Conservation (phyloP, 2,888 invertebrate species). For the Pammene fasciana region DNA sequence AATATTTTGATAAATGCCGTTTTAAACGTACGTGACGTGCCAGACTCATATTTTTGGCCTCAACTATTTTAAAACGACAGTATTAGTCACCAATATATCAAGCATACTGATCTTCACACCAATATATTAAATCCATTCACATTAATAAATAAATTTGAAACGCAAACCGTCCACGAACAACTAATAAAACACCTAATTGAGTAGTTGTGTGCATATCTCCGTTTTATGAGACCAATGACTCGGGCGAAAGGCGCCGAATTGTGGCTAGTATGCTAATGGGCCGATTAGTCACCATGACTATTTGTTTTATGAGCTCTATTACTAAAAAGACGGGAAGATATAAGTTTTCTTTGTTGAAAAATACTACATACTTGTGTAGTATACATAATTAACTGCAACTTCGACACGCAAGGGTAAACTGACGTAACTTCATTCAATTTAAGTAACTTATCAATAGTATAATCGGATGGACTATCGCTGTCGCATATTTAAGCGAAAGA, state of each 20-base stretch:
- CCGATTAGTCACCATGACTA: constrained; percentile 52
- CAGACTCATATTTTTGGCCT: no score
- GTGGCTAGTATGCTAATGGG: constrained; percentile 64
- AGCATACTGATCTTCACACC: constrained; percentile 6
- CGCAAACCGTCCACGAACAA: constrained; percentile 18
- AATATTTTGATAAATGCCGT: no score
- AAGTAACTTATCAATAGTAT: no score
- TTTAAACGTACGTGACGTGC: no score
- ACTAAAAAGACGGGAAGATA: neutral
- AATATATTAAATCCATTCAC: constrained; percentile 11
- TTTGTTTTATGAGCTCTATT: constrained; percentile 43
- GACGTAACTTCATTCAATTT: no score
- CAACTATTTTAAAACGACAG: neutral
- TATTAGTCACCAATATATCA: neutral
- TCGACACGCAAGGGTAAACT: no score
- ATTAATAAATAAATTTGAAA: constrained; percentile 12
- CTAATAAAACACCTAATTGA: constrained; percentile 51
- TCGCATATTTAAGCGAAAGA: no score
- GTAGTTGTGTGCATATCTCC: constrained; percentile 57
- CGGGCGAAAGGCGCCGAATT: constrained; percentile 61
- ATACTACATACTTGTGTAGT: no score
- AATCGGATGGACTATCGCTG: no score
- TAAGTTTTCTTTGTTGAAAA: no score
- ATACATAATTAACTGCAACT: no score
- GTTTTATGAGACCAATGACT: constrained; percentile 63